Evolutionary conservation across 2,888 invertebrate genomes (phyloP).

Genomic region (Trachelus tabidus): DNA sequence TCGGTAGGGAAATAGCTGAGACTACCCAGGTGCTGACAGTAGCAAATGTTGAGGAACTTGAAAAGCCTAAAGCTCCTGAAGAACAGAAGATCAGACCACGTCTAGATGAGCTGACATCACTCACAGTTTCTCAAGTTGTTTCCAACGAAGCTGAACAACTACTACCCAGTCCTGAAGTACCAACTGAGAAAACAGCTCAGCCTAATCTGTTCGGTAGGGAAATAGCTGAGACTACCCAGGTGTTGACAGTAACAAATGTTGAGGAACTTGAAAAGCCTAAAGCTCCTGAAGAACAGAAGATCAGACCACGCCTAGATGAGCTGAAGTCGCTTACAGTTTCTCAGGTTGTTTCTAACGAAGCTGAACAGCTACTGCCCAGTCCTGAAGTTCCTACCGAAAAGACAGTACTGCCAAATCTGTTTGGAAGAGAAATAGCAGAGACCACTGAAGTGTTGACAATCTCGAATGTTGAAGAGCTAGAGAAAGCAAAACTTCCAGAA

Average conservation of each 20-base stretch:
- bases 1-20: slow-evolving; percentile 57
- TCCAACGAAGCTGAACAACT: slow-evolving; percentile 43
- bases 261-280: slow-evolving; percentile 49
- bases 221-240: slow-evolving; percentile 62
- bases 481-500: slow-evolving; percentile 34
- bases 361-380: too few relatives aligned
- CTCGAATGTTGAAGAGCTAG: slow-evolving; percentile 45
- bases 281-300: slow-evolving; percentile 46
- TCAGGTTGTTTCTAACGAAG: too few relatives aligned
- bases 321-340: slow-evolving; percentile 45
- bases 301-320: slow-evolving; percentile 48
- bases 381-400: too few relatives aligned
- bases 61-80: slow-evolving; percentile 25
- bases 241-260: slow-evolving; percentile 44
- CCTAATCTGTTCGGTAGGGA: slow-evolving; percentile 55
- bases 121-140: slow-evolving; percentile 44
- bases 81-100: slow-evolving; percentile 24
- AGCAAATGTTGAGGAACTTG: slow-evolving; percentile 30
- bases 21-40: slow-evolving; percentile 45
- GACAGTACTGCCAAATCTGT: too few relatives aligned
- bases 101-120: slow-evolving; percentile 39
- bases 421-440: too few relatives aligned
- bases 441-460: too few relatives aligned
- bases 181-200: slow-evolving; percentile 42
- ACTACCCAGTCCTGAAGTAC: slow-evolving; percentile 27